Conservation (phyloP, 2,113 vertebrate species). For the Plectropomus leopardus region DNA sequence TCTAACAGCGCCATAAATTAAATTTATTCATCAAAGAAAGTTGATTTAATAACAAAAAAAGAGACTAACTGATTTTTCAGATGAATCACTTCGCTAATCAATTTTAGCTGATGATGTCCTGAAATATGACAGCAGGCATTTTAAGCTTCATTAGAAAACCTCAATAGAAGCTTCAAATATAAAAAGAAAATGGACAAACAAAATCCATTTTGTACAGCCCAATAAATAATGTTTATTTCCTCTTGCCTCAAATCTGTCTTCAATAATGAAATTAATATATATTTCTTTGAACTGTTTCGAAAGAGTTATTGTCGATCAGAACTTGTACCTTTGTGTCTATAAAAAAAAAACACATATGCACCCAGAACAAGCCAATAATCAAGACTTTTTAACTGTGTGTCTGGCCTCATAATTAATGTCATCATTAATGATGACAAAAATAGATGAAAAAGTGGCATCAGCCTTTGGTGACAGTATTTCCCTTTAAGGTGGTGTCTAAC, state of each 20-base stretch:
- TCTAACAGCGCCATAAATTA: no score
- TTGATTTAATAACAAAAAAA: no score
- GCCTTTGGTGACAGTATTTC: slow-evolving; percentile 53
- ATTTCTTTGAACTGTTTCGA: neutral
- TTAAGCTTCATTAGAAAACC: no score
- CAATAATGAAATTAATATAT: neutral
- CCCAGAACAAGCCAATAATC: neutral
- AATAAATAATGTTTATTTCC: neutral
- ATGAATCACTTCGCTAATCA: no score
- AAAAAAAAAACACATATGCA: neutral
- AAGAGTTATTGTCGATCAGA: neutral
- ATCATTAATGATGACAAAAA: neutral
- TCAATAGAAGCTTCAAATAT: no score
- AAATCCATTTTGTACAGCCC: no score
- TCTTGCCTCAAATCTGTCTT: neutral
- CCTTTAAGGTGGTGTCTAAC: slow-evolving; percentile 37
- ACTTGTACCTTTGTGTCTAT: neutral
- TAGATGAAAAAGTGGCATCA: slow-evolving; percentile 29
- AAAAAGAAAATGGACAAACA: no score
- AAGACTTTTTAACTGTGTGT: neutral
- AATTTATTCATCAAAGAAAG: no score
- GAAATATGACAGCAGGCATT: no score
- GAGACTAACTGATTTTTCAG: no score
- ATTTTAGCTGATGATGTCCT: no score
- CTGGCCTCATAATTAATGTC: neutral